phyloP scores from a whole-genome alignment of 2,113 vertebrate genomes.

The Cynocephalus volans region DNA sequence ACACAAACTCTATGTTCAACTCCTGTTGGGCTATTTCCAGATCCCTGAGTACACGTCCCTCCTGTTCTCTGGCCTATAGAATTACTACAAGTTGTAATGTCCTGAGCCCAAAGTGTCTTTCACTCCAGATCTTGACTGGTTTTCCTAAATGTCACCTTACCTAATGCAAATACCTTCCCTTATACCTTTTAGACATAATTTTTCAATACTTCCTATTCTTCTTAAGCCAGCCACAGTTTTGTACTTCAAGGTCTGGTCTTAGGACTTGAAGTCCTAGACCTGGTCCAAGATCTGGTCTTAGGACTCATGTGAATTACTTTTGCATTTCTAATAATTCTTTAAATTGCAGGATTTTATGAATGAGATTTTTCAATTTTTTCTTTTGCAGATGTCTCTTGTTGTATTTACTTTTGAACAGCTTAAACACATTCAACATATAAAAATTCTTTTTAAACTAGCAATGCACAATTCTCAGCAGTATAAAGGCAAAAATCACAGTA shows the following conservation, averaged over 20 bases:
- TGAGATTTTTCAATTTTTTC: not conserved
- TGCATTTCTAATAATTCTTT: not conserved
- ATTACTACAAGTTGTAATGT: not conserved
- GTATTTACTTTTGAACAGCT: constrained; percentile 30
- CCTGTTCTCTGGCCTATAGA: not conserved
- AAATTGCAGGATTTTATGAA: constrained; percentile 9
- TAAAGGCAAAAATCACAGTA: not conserved
- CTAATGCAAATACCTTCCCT: not conserved
- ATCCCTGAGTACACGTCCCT: not conserved
- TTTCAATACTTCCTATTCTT: not conserved
- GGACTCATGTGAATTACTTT: not conserved
- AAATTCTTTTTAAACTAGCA: not conserved
- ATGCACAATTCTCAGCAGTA: not conserved
- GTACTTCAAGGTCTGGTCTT: not conserved
- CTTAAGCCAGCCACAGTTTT: not conserved
- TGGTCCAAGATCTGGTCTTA: constrained; percentile 11
- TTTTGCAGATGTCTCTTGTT: not conserved
- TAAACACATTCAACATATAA: not conserved
- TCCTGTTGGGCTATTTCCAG: not conserved
- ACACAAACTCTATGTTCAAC: not conserved
- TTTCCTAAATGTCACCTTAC: constrained; percentile 28
- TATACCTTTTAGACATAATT: not conserved
- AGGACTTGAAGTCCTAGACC: no score
- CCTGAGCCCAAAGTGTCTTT: not conserved
- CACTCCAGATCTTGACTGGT: not conserved